Base-by-base conservation (phyloP, 2,113 vertebrate species). In the Chitala chitala region DNA sequence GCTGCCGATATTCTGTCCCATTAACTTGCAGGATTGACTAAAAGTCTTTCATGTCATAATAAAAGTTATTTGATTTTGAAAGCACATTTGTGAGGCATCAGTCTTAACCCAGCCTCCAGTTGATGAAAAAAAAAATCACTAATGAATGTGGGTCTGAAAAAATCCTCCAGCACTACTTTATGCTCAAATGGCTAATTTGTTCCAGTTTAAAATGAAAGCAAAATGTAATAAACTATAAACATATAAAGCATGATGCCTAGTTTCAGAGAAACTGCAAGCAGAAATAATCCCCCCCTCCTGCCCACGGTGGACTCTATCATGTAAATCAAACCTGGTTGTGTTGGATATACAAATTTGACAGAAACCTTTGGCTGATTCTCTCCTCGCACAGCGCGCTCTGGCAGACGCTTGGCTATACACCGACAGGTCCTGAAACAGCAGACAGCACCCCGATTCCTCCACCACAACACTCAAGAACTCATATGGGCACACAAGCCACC, bases 261-360 rank as follows among this genome's bases (percentile, higher is more conserved):
- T 17, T 22, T 44, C n/a, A 51, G 13, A 42, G 13, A 42, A 22
- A 29, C 2, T 46, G 9, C 55, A 33, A 26, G 56, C 75, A 40
- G 69, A 59, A 65, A 77, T 56, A 61, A 68, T n/a, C 55, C 48
- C 78, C 31, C 29, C 38, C 74, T 76, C 4, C 77, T 70, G 72
- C 70, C 75, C 70, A 69, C 78, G 59, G 56, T 73, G 24, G 22
- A 44, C 22, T 15, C 44, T 71, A 81, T 79, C 76, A 81, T 78
- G 79, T 74, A 78, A 79, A 81, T 76, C 76, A 76, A 68, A 74
- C 55, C 71, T 54, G 44, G 72, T 65, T 54, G 78, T 75, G 66
- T 65, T 69, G 68, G 56, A 78, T 72, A 79, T 72, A 26, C 59
- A 59, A 78, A 33, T 26, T 20, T 5, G 10, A 29, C n/a, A 36